A percentile compares a stretch with the other conserved stretches of the same genome.
phyloP scores from a whole-genome alignment of 1,140 invertebrate genomes.

The Drosophila setifemur region DNA sequence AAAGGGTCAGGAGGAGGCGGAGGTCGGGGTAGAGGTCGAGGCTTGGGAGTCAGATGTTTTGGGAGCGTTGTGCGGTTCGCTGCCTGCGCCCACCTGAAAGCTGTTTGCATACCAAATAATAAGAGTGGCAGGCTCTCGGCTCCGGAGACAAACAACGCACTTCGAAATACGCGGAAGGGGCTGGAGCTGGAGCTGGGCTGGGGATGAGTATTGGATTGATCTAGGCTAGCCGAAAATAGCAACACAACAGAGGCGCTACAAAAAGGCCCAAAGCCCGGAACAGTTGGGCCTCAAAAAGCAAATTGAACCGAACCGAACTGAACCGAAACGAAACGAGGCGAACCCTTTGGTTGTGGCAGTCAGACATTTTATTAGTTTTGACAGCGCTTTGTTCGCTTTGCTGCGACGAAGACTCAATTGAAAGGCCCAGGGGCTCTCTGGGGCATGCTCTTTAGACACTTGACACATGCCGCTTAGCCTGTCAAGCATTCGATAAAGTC shows the following conservation, averaged over 20 bases:
- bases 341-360: slow-evolving; percentile 56
- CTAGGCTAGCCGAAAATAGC: slow-evolving; percentile 33
- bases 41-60: background rate
- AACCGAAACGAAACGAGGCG: background rate
- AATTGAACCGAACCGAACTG: too few species aligned
- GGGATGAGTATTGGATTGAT: slow-evolving; percentile 45
- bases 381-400: slow-evolving; percentile 69
- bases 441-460: slow-evolving; percentile 68
- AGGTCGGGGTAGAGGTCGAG: background rate
- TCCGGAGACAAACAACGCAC: slow-evolving; percentile 46
- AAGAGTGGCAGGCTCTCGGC: slow-evolving; percentile 54
- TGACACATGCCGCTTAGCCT: slow-evolving; percentile 69
- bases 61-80: slow-evolving; percentile 7
- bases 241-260: slow-evolving; percentile 13
- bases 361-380: slow-evolving; percentile 81
- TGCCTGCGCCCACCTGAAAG: slow-evolving; percentile 22
- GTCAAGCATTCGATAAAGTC: slow-evolving; percentile 59
- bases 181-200: too few species aligned
- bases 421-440: slow-evolving; percentile 44
- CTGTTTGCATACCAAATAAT: slow-evolving; percentile 79
- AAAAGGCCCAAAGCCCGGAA: slow-evolving; percentile 23
- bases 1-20: slow-evolving; percentile 26
- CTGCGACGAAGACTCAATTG: slow-evolving; percentile 46
- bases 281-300: slow-evolving; percentile 13
- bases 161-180: too few species aligned